Base-by-base conservation (phyloP, 2,888 invertebrate genomes). In the Lithophane ornitopus region DNA sequence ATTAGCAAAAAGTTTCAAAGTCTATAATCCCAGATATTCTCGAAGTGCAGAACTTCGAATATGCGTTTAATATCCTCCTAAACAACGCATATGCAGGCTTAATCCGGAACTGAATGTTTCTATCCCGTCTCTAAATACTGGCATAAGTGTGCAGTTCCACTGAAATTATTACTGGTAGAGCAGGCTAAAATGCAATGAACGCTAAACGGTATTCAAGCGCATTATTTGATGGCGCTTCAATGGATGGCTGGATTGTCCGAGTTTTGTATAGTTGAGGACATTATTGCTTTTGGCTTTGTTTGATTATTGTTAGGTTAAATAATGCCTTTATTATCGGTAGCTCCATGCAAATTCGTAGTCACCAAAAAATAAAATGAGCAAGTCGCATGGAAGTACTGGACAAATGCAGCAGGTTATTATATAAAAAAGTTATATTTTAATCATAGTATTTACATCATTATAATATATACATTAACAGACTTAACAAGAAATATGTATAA, bases 51-150 rank as follows among this genome's bases (percentile, higher is more conserved):
- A 9, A 11, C 52, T 59, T 59, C 44, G 9, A 71, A 66, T 49
- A 66, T 62, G 44, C 54, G 19, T 65, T 71, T 61, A 75, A 59
- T 58, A 71, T 70, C 63, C 65, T 19, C 63, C 11, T 74, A 61
- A 41, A 76, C n/a, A 70, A 49, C 46, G 34, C 58, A 65, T 65
- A 59, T 46, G 62, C 70, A 41, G 63, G 63, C 70, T 72, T 85
- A 75, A 82, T 81, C 82, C 72, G 22, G 34, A 26, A 34, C 78
- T 61, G 75, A 75, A 84, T 78, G 82, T 85, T 85, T 85, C 66
- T 61, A 82, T 70, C 70, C 74, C 54, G 28, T 70, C 70, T 71
- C 63, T 82, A 82, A 84, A 82, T 78, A 84, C 82, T 41, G 72
- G 78, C 66, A 70, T 85, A 85, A 84, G 59, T 39, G 66, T 56